Base-by-base conservation (phyloP, 2,113 vertebrate genomes). In the Tauraco erythrolophus region DNA sequence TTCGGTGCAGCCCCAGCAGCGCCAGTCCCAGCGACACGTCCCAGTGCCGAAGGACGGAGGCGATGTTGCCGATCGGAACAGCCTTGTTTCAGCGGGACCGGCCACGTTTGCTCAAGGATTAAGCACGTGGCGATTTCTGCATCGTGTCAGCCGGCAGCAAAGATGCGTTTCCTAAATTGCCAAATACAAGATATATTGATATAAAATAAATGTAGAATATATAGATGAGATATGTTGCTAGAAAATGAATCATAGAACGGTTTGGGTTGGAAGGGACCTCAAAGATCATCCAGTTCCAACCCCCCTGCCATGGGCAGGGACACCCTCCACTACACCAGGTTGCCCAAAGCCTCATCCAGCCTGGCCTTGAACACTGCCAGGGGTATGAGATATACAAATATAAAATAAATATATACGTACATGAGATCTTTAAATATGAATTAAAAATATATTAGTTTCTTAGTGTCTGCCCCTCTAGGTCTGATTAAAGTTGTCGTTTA, bases 51-150 rank as follows among this genome's bases (percentile, higher is more conserved):
- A 41, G 46, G 48, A 5, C 0, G 0, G 18, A 41, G 56, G 19
- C 3, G 6, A 3, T 39, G 39, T 30, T 37, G 22, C 28, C 30
- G 61, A 2, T 7, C 4, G 2, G 9, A 71, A 2, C 6, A 31
- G 37, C 28, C 54, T 28, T 7, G 16, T 21, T 43, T n/a, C 3
- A 5, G 18, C 7, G 45, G 65, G 22, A 25, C 22, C 1, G 3
- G 13, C 53, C 0, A 0, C 1, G 1, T 27, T 25, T n/a, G 11
- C 58, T 56, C 3, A 2, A 41, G 53, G 27, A 6, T 43, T 68
- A 18, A 46, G n/a, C 65, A 5, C 2, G 0, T 28, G 21, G 51
- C 37, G 27, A 2, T 57, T 17, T 30, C 69, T 66, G 51, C 9
- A 1, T 19, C 2, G 0, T 1, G 1, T 66, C 45, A 58, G n/a